Evolutionary conservation across 1,140 invertebrate genomes (phyloP).

Genomic region (Lepidurus couesii): DNA sequence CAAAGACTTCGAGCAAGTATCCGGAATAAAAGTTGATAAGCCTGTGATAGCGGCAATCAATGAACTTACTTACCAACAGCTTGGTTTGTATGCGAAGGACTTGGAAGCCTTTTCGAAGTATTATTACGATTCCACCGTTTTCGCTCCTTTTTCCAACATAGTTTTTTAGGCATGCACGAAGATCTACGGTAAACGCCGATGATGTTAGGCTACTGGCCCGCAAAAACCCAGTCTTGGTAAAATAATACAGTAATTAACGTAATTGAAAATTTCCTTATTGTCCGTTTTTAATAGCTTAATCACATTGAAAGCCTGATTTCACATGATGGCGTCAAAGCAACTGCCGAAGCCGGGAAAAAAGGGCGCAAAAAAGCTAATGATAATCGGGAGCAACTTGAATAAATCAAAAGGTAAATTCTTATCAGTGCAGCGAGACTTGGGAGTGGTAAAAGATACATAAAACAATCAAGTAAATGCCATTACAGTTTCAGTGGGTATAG

Average conservation of each 20-base stretch:
- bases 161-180: slow-evolving; percentile 50
- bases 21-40: slow-evolving; percentile 45
- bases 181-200: slow-evolving; percentile 49
- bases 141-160: neutral
- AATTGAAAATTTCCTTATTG: neutral
- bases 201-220: slow-evolving; percentile 52
- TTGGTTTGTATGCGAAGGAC: slow-evolving; percentile 48
- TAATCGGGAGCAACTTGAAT: neutral
- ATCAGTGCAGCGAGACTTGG: neutral
- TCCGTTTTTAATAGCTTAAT: slow-evolving; percentile 6
- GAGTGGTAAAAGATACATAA: slow-evolving; percentile 10
- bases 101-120: slow-evolving; percentile 55
- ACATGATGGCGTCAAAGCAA: neutral
- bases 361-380: slow-evolving; percentile 18
- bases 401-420: neutral
- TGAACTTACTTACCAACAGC: slow-evolving; percentile 50
- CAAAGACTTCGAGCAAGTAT: slow-evolving; percentile 46
- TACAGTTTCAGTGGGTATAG: neutral
- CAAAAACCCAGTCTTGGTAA: slow-evolving; percentile 50
- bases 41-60: slow-evolving; percentile 48
- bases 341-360: slow-evolving; percentile 14
- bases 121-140: slow-evolving; percentile 33
- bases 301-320: slow-evolving; percentile 27
- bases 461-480: neutral
- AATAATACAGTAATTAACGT: slow-evolving; percentile 51